A percentile compares a stretch with the other conserved stretches of the same genome.
Conservation (phyloP, 30 jellyfish, hydroid and myxozoan species). For the Sanderia malayensis region DNA sequence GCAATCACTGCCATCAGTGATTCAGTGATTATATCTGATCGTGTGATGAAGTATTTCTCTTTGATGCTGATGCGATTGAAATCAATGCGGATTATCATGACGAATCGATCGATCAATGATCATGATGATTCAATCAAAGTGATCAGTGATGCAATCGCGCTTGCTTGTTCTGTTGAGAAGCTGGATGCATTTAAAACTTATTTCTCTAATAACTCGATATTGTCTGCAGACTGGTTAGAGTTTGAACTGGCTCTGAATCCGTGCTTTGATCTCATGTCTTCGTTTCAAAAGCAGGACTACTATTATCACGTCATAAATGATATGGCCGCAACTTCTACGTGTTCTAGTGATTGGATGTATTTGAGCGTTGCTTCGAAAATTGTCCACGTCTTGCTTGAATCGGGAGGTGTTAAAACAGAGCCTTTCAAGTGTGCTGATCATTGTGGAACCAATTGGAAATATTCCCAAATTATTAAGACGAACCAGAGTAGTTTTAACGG, state of each 20-base stretch:
- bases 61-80: neutral
- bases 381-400: conserved; percentile 15
- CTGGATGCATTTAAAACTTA: neutral
- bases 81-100: neutral
- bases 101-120: neutral
- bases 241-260: conserved; percentile 18
- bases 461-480: neutral
- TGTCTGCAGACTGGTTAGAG: conserved; percentile 13
- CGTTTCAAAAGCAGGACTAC: conserved; percentile 23
- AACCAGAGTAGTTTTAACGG: neutral
- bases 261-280: conserved; percentile 6
- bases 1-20: conserved; percentile 3
- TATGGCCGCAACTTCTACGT: neutral
- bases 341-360: neutral
- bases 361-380: conserved; percentile 21
- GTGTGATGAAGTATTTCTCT: conserved; percentile 16
- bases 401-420: neutral
- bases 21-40: conserved; percentile 4
- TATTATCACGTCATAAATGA: conserved; percentile 13
- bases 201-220: neutral
- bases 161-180: conserved; percentile 20
- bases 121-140: neutral
- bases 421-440: neutral
- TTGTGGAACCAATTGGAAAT: neutral
- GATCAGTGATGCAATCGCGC: neutral